Base-by-base conservation (phyloP, 1,140 invertebrate genomes). In the Drosophila sproati region DNA sequence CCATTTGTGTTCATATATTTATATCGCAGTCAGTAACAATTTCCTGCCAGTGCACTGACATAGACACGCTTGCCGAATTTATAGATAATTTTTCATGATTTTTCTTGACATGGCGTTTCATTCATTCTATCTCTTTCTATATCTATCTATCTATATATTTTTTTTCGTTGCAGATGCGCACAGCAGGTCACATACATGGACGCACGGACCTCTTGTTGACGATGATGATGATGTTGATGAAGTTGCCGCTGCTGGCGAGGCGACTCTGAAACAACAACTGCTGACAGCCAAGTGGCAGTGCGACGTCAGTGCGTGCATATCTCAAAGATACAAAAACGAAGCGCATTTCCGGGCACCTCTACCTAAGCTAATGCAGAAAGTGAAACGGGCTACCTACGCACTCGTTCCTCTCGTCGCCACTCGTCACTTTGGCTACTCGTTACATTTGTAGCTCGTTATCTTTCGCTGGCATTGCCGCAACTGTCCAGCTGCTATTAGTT, bases 1-100 rank as follows among this genome's bases (percentile, higher is more conserved):
- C 3, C 20, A 5, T 67, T 10, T 55, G 5, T 50, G 35, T 66
- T 10, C 52, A 61, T 73, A 78, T 87, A 88, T 86, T 88, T 86
- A 86, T 82, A 86, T 85, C 67, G 61, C 78, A 82, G 69, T 82
- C 75, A 61, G 71, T 81, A 80, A 77, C 78, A 78, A 83, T 88
- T 88, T 88, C 83, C 85, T 87, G 82, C 61, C 43, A 54, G 47
- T 64, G 77, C 52, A 52, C 32, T 51, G 72, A 70, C 69, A 43
- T 50, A 72, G 69, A 72, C 68, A 75, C 73, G 73, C 78, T 87
- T 87, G 83, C 80, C 77, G 77, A 88, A 87, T 83, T 88, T 80
- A 88, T 89, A 88, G 77, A 89, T 89, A 77, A 88, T 89, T 88
- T 83, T 77, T 80, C 83, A 88, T 88, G 83, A 88, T 88, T 88